Conservation (phyloP, 2,888 invertebrate genomes). For the Leucoma salicis region DNA sequence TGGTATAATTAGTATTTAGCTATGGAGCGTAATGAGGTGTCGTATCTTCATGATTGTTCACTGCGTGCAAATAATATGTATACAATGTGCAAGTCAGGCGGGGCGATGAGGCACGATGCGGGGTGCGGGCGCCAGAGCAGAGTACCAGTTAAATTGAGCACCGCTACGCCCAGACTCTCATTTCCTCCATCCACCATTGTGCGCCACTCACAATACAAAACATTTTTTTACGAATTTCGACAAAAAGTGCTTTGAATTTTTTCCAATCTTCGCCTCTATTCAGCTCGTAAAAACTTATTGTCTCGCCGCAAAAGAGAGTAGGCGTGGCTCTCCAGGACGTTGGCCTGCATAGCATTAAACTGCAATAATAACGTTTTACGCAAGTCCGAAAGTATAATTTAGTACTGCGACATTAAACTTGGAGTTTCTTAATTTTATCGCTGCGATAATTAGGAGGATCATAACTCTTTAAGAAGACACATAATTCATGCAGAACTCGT, state of each 20-base stretch:
- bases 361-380: slow-evolving; percentile 51
- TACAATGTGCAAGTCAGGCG: slow-evolving; percentile 43
- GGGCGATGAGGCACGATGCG: slow-evolving; percentile 16
- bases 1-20: slow-evolving; percentile 18
- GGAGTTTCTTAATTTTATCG: slow-evolving; percentile 69
- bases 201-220: slow-evolving; percentile 79
- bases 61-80: slow-evolving; percentile 48
- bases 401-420: slow-evolving; percentile 47
- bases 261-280: slow-evolving; percentile 79
- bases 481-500: slow-evolving; percentile 72
- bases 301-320: slow-evolving; percentile 60
- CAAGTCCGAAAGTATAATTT: slow-evolving; percentile 56
- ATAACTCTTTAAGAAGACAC: slow-evolving; percentile 75
- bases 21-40: slow-evolving; percentile 35
- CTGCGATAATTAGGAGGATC: slow-evolving; percentile 66
- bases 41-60: slow-evolving; percentile 52
- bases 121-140: slow-evolving; percentile 37
- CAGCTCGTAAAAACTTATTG: slow-evolving; percentile 73
- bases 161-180: slow-evolving; percentile 76
- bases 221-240: slow-evolving; percentile 79
- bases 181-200: slow-evolving; percentile 79
- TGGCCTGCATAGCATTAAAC: slow-evolving; percentile 42
- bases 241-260: slow-evolving; percentile 79
- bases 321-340: slow-evolving; percentile 43
- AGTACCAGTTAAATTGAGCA: slow-evolving; percentile 77